Conservation (phyloP, 1,140 invertebrate genomes). For the Diachasma alloeum region DNA sequence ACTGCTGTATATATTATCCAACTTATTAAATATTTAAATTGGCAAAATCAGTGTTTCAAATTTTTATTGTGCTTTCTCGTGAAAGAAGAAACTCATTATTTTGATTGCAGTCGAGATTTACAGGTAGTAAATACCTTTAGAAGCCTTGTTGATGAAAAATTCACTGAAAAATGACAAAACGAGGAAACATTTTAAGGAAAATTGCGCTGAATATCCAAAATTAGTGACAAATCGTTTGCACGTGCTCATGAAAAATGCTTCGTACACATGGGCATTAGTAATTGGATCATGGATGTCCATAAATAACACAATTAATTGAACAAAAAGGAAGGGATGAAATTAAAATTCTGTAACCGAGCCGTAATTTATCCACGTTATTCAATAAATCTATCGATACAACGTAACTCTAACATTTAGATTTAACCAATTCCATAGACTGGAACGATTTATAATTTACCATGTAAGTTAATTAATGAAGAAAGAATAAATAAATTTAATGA, state of each 20-base stretch:
- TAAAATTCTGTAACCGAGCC: conserved; percentile 5
- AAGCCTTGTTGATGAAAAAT: not conserved
- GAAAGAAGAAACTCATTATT: not conserved
- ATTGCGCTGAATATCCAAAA: not conserved
- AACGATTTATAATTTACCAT: conserved; percentile 27
- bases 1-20: not conserved
- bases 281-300: conserved; percentile 3
- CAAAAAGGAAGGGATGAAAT: not conserved
- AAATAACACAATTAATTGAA: not conserved
- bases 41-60: not conserved
- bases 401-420: conserved; percentile 18
- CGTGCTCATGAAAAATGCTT: not conserved
- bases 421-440: conserved; percentile 25
- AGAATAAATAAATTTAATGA: conserved; percentile 2
- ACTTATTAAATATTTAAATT: not conserved
- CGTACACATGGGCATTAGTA: not conserved
- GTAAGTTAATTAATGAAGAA: conserved; percentile 19
- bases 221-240: not conserved
- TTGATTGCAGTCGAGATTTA: not conserved
- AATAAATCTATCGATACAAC: conserved; percentile 22
- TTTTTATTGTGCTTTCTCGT: not conserved
- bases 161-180: not conserved
- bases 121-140: not conserved
- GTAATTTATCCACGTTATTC: conserved; percentile 6
- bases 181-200: not conserved